Evolutionary conservation across 2,888 invertebrate genomes (phyloP).

Genomic region (Choristoneura rosaceana): DNA sequence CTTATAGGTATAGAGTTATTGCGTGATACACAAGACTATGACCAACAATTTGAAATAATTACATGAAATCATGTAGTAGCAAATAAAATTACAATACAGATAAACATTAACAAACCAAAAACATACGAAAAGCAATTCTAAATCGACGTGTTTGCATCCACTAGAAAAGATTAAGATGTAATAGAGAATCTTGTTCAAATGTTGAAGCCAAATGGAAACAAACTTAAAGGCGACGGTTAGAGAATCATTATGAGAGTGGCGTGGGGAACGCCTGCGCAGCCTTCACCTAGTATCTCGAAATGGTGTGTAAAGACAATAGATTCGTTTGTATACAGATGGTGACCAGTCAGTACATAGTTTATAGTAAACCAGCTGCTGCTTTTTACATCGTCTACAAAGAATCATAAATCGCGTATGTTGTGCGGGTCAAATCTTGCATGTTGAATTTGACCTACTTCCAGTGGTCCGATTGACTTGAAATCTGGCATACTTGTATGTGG

Average conservation of each 20-base stretch:
- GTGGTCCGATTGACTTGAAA: too few species aligned
- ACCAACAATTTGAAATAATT: conserved; percentile 57
- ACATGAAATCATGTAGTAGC: conserved; percentile 58
- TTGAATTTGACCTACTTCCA: too few species aligned
- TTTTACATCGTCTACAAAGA: too few species aligned
- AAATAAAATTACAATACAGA: conserved; percentile 66
- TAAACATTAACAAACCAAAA: conserved; percentile 1
- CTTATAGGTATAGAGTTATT: conserved; percentile 47
- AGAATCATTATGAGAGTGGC: neutral
- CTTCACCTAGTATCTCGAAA: conserved; percentile 45
- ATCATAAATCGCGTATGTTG: too few species aligned
- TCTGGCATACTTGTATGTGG: too few species aligned
- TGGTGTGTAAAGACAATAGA: conserved; percentile 44
- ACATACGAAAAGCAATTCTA: conserved; percentile 22
- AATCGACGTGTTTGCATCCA: neutral
- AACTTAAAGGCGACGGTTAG: neutral
- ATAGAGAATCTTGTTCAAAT: neutral
- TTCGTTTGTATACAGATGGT: conserved; percentile 37
- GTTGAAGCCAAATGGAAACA: conserved; percentile 5
- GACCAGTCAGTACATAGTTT: conserved; percentile 16
- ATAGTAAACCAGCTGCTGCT: neutral
- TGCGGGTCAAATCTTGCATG: too few species aligned
- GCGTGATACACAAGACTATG: conserved; percentile 54
- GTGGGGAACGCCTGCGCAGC: conserved; percentile 37
- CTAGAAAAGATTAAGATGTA: neutral